These are phyloP conservation scores for Chaetodon trifasciatus DNA, from an alignment of 2,797 vertebrate genomes.

Conservation along the genomic window DNA sequence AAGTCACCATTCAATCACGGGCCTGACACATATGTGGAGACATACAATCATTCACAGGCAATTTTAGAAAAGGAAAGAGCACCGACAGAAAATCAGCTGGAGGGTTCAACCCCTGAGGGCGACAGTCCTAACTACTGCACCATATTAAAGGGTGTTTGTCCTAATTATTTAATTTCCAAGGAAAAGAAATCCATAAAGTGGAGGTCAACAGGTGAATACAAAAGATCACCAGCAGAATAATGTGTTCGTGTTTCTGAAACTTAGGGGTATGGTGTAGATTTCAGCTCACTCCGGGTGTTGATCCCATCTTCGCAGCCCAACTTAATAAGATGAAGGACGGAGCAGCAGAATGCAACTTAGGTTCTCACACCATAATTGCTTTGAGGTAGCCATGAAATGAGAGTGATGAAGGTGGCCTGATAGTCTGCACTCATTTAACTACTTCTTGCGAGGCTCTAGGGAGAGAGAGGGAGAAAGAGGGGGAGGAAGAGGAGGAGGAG, in stretches of 20 bases:
- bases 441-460: slow-evolving; percentile 38
- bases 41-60: not conserved
- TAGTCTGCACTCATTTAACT: slow-evolving; percentile 55
- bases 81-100: not conserved
- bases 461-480: not conserved
- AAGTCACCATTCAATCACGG: not conserved
- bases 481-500: not conserved
- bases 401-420: slow-evolving; percentile 45
- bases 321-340: slow-evolving; percentile 55
- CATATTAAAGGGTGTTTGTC: not conserved
- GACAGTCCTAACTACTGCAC: not conserved
- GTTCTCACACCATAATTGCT: slow-evolving; percentile 60
- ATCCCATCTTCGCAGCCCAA: slow-evolving; percentile 38
- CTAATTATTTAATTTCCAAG: not conserved
- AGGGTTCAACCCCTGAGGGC: not conserved
- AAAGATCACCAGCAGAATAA: slow-evolving; percentile 17
- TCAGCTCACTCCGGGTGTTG: slow-evolving; percentile 26
- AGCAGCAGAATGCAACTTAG: slow-evolving; percentile 43
- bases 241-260: slow-evolving; percentile 11
- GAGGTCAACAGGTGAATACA: not conserved
- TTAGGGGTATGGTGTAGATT: slow-evolving; percentile 9
- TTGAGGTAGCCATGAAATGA: slow-evolving; percentile 63
- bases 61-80: not conserved
- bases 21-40: not conserved
- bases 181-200: not conserved